Base-by-base conservation (phyloP, 2,888 invertebrate genomes). In the Drosophila putrida region DNA sequence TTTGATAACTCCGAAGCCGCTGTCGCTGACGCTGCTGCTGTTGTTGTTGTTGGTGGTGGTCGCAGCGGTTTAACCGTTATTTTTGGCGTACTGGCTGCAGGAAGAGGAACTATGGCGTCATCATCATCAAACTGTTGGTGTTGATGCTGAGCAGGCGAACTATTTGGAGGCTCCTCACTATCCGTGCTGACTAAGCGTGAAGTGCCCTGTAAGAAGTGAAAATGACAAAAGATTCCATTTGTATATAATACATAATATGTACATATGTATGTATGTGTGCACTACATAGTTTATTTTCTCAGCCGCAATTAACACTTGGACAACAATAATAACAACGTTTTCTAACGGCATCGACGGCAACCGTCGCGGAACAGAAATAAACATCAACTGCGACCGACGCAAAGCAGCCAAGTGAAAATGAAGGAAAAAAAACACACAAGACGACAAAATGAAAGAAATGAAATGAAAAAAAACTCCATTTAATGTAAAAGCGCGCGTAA, bases 161-260 rank as follows among this genome's bases (percentile, higher is more conserved):
- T 77, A 54, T 86, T 93, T 54, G 94, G 94, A 90, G 80, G 89
- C 61, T 91, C 91, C 93, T 95, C 95, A 63, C 95, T 95, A 87
- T 95, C 95, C 55, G 95, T 95, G 88, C 95, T 95, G 60, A 95
- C 94, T 90, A 95, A 93, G 78, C 95, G 94, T 53, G 95, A 95
- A 62, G 95, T 95, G 54, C 95, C 95, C 93, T 93, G 70, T 53
- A 75, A 70, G 33, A 75, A 70, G 33, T 31, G 51, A 46, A 73
- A 74, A 47, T 10, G 6, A 11, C 9, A 36, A 58, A 58, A 53
- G 27, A 54, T 38, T 46, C 33, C 31, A 38, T 51, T 51, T 60
- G 69, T 65, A 53, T 36, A 53, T 47, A 20, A 10, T 20, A 41
- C 41, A 41, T 41, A 20, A 10, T 20, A 41, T 20, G 20, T 41